A percentile compares a stretch with the other conserved stretches of the same genome.
Conservation (phyloP, 2,888 invertebrate species). For the Drosophila villosipedis region DNA sequence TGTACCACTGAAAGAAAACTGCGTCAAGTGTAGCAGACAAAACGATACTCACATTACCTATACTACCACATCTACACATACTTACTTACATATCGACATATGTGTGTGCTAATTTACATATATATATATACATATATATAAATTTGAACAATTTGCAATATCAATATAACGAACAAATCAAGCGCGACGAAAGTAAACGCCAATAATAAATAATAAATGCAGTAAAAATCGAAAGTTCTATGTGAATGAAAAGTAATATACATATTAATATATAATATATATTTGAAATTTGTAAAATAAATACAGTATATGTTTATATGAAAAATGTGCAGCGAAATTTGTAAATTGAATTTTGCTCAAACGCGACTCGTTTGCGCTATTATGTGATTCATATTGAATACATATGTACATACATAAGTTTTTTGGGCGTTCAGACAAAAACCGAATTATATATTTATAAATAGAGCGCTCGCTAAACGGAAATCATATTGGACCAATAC, state of each 20-base stretch:
- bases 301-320: constrained; percentile 28
- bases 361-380: constrained; percentile 63
- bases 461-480: constrained; percentile 65
- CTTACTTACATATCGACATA: constrained; percentile 14
- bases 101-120: constrained; percentile 39
- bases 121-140: neutral
- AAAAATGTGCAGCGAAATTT: constrained; percentile 36
- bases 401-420: constrained; percentile 36
- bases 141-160: constrained; percentile 46
- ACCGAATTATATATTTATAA: constrained; percentile 72
- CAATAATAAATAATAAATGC: constrained; percentile 18
- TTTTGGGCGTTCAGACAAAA: constrained; percentile 56
- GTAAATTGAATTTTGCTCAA: constrained; percentile 49
- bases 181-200: constrained; percentile 40
- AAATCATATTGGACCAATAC: constrained; percentile 71
- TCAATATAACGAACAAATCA: constrained; percentile 40
- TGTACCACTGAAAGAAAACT: constrained; percentile 52
- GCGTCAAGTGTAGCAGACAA: constrained; percentile 54
- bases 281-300: constrained; percentile 7
- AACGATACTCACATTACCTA: constrained; percentile 66
- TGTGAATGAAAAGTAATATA: constrained; percentile 32
- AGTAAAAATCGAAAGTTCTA: constrained; percentile 48
- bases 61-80: constrained; percentile 42
- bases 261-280: constrained; percentile 9
- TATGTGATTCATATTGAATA: constrained; percentile 76